A percentile compares a stretch with the other conserved stretches of the same genome.
Conservation (phyloP, 2,113 vertebrate species). For the Myanophis thanlyinensis region DNA sequence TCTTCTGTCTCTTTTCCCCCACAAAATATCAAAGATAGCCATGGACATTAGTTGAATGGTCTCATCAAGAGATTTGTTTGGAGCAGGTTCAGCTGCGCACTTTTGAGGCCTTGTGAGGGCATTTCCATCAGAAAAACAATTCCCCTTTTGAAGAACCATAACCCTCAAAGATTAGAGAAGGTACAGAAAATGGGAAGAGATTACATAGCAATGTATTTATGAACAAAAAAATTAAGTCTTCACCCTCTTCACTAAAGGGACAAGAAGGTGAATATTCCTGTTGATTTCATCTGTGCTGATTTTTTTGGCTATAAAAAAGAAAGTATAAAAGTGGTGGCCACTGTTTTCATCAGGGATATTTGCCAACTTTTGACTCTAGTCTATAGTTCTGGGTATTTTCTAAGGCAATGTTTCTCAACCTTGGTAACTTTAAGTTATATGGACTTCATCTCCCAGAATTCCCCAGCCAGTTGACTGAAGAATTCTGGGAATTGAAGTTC, state of each 20-base stretch:
- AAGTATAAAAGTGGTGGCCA: not conserved
- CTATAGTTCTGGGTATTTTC: not conserved
- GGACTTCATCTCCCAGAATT: not conserved
- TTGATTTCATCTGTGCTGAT: not conserved
- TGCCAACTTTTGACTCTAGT: not conserved
- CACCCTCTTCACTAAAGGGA: not conserved
- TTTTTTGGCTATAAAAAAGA: not conserved
- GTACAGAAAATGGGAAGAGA: not conserved
- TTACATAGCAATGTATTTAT: not conserved
- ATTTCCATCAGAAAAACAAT: not conserved
- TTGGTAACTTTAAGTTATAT: not conserved
- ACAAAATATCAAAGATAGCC: slow-evolving; percentile 15
- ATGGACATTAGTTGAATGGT: not conserved
- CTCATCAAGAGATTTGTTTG: not conserved
- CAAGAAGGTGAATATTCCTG: not conserved
- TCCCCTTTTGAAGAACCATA: too few relatives aligned
- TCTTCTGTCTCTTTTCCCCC: not conserved
- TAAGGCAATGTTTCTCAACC: not conserved
- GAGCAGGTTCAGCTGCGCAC: not conserved
- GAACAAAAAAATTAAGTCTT: not conserved
- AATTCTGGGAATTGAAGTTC: not conserved
- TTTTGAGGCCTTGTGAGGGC: not conserved
- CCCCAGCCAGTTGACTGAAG: not conserved
- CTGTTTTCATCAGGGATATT: not conserved
- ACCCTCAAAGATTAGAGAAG: not conserved